These are phyloP conservation scores for Stomatorhinus walkeri DNA, from an alignment of 2,797 vertebrate genomes.

Conservation along the genomic window DNA sequence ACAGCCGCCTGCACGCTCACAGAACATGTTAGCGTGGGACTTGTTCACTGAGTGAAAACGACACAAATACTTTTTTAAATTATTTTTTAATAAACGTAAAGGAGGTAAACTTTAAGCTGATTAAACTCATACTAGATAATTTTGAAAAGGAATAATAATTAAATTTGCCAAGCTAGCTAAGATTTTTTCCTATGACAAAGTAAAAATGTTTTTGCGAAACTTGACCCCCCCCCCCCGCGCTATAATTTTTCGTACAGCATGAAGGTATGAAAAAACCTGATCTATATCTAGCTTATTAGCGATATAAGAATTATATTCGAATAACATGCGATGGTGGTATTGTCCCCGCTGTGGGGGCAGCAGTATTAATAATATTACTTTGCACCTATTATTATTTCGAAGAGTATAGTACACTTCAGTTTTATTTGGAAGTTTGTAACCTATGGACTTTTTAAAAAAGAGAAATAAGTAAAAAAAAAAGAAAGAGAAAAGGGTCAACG, in stretches of 20 bases:
- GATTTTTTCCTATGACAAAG: neutral
- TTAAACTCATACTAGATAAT: neutral
- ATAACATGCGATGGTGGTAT: neutral
- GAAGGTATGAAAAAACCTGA: neutral
- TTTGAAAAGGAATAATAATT: neutral
- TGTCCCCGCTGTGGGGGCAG: too few species aligned
- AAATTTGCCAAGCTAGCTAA: neutral
- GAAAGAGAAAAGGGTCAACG: neutral
- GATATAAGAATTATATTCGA: neutral
- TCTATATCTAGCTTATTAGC: neutral
- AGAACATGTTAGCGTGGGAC: neutral
- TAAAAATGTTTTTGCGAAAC: neutral
- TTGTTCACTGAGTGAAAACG: neutral
- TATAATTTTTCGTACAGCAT: neutral
- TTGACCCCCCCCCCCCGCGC: too few species aligned
- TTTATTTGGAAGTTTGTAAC: neutral
- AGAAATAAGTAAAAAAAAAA: neutral
- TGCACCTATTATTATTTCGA: neutral
- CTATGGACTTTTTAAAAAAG: neutral
- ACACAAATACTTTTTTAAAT: neutral
- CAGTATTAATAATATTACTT: neutral
- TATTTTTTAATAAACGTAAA: neutral
- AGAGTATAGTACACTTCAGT: neutral
- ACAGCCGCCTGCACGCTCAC: neutral
- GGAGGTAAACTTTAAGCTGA: neutral